Evolutionary conservation across 2,888 invertebrate genomes (phyloP).

Genomic region (Ophion ellenae): DNA sequence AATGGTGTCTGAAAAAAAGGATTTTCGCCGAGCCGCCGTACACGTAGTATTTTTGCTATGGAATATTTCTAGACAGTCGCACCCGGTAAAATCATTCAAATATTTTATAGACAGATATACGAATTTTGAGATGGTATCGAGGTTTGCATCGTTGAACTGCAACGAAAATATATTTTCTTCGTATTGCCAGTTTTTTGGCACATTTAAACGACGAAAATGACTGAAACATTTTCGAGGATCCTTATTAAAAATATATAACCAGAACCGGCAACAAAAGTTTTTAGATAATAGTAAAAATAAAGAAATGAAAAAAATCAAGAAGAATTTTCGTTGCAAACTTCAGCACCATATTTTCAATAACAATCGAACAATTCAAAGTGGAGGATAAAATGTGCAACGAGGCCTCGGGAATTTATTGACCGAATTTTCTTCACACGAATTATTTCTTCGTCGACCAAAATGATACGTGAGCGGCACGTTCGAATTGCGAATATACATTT

Average conservation of each 20-base stretch:
- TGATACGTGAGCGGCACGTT: neutral
- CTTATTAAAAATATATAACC: no score
- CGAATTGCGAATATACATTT: slow-evolving; percentile 2
- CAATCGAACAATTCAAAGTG: slow-evolving; percentile 10
- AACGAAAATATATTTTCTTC: no score
- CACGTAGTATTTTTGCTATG: slow-evolving; percentile 71
- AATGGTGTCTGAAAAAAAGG: neutral
- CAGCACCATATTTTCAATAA: neutral
- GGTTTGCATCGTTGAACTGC: no score
- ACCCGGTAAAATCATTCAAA: neutral
- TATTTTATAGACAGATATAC: slow-evolving; percentile 16
- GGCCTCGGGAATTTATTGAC: neutral
- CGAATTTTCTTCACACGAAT: slow-evolving; percentile 6
- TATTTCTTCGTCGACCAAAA: neutral
- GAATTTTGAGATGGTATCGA: slow-evolving; percentile 22
- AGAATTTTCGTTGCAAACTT: no score
- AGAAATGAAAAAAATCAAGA: no score
- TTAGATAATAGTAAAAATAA: no score
- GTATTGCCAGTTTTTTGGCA: no score
- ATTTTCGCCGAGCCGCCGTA: neutral
- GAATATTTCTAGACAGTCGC: slow-evolving; percentile 65
- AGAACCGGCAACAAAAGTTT: no score
- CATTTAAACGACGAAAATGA: no score
- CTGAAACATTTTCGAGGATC: no score
- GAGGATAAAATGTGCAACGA: neutral